A percentile compares a stretch with the other conserved stretches of the same genome.
Conservation (phyloP, 2,797 vertebrate genomes). For the Enoplosus armatus region DNA sequence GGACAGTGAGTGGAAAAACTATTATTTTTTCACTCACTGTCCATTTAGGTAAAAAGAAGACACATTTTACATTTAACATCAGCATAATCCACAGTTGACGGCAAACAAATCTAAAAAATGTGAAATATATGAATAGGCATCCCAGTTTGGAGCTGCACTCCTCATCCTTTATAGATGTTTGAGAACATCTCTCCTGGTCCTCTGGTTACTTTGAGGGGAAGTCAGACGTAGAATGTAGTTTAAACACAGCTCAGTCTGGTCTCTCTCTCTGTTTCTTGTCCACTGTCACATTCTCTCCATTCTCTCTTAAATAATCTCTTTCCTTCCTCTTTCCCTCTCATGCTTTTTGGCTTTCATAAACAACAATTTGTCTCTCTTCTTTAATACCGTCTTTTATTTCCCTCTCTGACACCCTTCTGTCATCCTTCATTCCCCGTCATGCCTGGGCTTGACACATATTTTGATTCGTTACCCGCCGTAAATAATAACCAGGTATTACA, state of each 20-base stretch:
- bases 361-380: conserved; percentile 14
- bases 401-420: neutral
- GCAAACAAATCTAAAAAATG: neutral
- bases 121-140: neutral
- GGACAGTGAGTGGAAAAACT: neutral
- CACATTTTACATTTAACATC: neutral
- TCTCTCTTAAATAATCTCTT: conserved; percentile 42
- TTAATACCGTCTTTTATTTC: conserved; percentile 1
- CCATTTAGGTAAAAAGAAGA: neutral
- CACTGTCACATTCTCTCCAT: conserved; percentile 49
- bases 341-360: conserved; percentile 19
- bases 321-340: conserved; percentile 12
- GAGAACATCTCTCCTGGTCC: conserved; percentile 26
- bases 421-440: neutral
- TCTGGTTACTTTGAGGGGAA: conserved; percentile 55
- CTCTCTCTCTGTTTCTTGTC: conserved; percentile 40
- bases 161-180: conserved; percentile 23
- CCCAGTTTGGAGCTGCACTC: neutral
- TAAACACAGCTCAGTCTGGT: conserved; percentile 55
- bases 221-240: conserved; percentile 42
- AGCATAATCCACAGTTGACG: neutral
- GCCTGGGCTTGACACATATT: neutral
- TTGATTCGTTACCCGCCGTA: neutral
- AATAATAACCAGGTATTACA: neutral
- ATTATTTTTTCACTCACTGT: too few relatives aligned